Evolutionary conservation across 1,140 invertebrate species (phyloP), one percentile per base, ranked within the genome.

Genomic region (Drosophila nasuta): DNA sequence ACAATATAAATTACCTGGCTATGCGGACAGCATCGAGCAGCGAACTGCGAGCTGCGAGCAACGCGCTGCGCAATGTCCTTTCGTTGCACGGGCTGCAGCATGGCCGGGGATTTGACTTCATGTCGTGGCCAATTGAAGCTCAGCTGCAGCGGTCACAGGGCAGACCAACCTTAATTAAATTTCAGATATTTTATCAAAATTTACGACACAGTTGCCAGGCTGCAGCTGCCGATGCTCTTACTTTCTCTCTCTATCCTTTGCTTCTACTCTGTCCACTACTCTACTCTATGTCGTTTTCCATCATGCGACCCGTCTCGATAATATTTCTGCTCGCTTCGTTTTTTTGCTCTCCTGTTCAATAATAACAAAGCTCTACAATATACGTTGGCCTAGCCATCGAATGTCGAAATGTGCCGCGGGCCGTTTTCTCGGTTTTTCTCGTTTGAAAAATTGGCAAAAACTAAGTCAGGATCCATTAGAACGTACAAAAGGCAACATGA

Each of bases 141-240:
- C 74, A 75, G 58, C 75, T 82, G 73, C 68, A 73, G 20, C 51
- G 17, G n/a, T 35, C 25, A 43, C 13, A 11, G 41, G n/a, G 51
- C 71, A 35, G 68, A 45, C 45, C 52, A 58, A 25, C 20, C 66
- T 82, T 89, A 89, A 89, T 88, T 88, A 88, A 88, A 88, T 88
- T 89, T 89, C 69, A 49, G 86, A 75, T 79, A 83, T 83, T 88
- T 83, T 80, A 83, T 79, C 85, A 89, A 65, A 88, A 89, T 88
- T 83, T 89, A 79, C 78, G 85, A 69, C 69, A 59, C 54, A 30
- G 11, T 10, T 15, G 33, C 65, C 56, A 52, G 11, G 33, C 30
- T 15, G 15, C 38, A 45, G 38, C 54, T 57, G 56, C 35, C 11
- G 15, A n/a, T 58, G 52, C 25, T 54, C 7, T 25, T 25, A 25